These are phyloP conservation scores for Atta texana DNA, from an alignment of 1,140 invertebrate genomes.

Conservation along the genomic window DNA sequence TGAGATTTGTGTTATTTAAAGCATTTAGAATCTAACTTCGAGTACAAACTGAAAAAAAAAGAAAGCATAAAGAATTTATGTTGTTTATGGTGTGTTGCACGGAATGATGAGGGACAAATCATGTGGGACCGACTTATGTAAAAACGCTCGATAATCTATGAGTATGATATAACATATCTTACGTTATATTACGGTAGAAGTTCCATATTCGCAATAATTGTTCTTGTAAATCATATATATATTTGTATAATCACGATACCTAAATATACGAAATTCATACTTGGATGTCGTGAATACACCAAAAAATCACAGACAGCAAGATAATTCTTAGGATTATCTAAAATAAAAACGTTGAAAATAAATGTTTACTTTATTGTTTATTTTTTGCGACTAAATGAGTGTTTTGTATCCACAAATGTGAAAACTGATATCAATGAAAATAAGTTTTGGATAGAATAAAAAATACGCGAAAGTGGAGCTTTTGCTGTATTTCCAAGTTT, in stretches of 20 bases:
- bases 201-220: not conserved
- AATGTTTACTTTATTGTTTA: not conserved
- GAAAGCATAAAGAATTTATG: slow-evolving; percentile 12
- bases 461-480: not conserved
- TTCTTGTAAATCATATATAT: not conserved
- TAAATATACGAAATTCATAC: not conserved
- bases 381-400: not conserved
- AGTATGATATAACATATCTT: slow-evolving; percentile 19
- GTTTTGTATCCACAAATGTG: not conserved
- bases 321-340: not conserved
- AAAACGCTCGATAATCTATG: slow-evolving; percentile 20
- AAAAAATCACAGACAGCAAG: not conserved
- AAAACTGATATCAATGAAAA: not conserved
- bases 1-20: not conserved
- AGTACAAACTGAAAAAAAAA: slow-evolving; percentile 35
- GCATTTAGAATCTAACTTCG: slow-evolving; percentile 18
- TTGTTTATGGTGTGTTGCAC: slow-evolving; percentile 4
- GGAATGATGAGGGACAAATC: not conserved
- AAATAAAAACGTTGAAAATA: not conserved
- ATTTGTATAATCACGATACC: not conserved
- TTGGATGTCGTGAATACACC: not conserved
- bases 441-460: not conserved
- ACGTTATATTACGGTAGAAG: not conserved
- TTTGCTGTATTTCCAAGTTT: slow-evolving; percentile 7
- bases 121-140: slow-evolving; percentile 39